phyloP scores from a whole-genome alignment of 2,888 invertebrate genomes.

The Pristionchus arcanus region DNA sequence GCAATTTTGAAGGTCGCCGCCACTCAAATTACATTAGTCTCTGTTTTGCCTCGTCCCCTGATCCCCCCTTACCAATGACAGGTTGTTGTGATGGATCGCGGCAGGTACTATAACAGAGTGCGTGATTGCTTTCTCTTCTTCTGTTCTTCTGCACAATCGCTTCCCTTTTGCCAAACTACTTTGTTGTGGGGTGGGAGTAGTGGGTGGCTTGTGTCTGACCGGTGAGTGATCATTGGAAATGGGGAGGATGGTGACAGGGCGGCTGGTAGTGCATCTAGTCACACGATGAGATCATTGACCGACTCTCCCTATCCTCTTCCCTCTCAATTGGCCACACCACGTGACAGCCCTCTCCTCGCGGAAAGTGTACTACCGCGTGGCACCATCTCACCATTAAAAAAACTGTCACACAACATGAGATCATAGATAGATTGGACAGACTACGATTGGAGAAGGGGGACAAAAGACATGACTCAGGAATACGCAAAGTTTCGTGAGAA shows the following conservation, averaged over 20 bases:
- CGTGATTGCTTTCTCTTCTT: slow-evolving; percentile 22
- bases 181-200: slow-evolving; percentile 7
- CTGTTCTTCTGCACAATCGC: background rate
- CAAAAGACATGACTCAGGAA: slow-evolving; percentile 10
- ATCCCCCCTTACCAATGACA: background rate
- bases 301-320: slow-evolving; percentile 42
- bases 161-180: background rate
- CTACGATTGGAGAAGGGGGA: background rate
- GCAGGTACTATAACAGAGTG: slow-evolving; percentile 21
- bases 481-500: slow-evolving; percentile 28
- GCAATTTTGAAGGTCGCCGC: slow-evolving; percentile 10
- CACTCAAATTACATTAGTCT: slow-evolving; percentile 7
- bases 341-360: background rate
- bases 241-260: background rate
- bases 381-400: background rate
- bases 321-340: slow-evolving; percentile 39
- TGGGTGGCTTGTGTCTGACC: background rate
- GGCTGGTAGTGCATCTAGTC: background rate
- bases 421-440: background rate
- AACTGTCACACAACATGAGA: background rate
- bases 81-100: slow-evolving; percentile 5
- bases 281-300: slow-evolving; percentile 40
- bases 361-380: background rate
- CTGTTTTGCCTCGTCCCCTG: background rate
- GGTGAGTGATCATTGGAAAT: background rate